Evolutionary conservation across 2,888 invertebrate species (phyloP), one percentile per base, ranked within the genome.

Genomic region (Dolichopus griseipennis): DNA sequence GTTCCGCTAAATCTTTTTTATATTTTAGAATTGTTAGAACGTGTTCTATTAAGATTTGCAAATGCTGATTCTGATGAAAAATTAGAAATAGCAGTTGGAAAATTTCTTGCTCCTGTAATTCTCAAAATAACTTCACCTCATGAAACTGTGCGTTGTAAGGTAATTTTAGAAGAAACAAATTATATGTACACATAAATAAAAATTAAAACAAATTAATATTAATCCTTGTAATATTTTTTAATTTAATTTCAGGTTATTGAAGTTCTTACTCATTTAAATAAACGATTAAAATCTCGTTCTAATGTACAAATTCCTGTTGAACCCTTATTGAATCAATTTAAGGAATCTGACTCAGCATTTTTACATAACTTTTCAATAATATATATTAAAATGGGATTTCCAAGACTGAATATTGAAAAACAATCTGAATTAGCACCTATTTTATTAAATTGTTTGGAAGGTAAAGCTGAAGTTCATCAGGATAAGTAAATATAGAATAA

Each of bases 311-410:
- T 97, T 69, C 96, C 96, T 0, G 90, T 97, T 12, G 90, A 93
- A 74, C 88, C 90, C 7, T 83, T 97, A 20, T 81, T 97, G 66
- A 84, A 88, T 65, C 90, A 92, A 71, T 96, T 95, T 80, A 86
- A 87, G 75, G 90, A 92, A 75, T 87, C 91, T 7, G 83, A 87
- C 88, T 76, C 94, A 89, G 84, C 90, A 89, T 76, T 78, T 76
- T 85, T 85, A 22, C 83, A 95, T 90, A 97, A 97, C 81, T 96
- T 97, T 78, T 88, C 93, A 15, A 92, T 96, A 68, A 93, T 97
- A 75, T 97, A 96, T 78, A 90, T 97, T 71, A 94, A 93, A 77
- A 87, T 94, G 86, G 96, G 96, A 10, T 96, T 88, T 82, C 93
- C 95, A 0, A 85, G 96, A 67, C 82, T 95, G 74, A 85, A 89